Percentiles rank a stretch among this genome's conserved stretches.
Evolutionary conservation across 2,113 vertebrate genomes (phyloP).

Genomic region (Gymnorhina tibicen): DNA sequence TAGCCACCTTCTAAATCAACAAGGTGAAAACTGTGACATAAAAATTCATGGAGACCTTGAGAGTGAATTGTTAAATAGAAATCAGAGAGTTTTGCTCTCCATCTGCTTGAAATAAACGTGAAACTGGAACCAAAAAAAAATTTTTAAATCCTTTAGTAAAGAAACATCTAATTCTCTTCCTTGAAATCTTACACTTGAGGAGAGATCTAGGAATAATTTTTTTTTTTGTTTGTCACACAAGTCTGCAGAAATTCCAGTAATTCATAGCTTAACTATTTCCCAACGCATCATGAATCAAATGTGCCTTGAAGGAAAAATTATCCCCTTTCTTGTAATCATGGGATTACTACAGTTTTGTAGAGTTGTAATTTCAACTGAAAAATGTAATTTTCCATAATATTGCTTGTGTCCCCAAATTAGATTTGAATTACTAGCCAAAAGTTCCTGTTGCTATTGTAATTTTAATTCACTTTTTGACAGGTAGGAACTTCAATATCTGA

Average conservation of each 20-base stretch:
- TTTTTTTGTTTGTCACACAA: not conserved
- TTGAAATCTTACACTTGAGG: not conserved
- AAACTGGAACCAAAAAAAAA: not conserved
- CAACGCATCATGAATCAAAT: not conserved
- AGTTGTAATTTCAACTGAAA: conserved; percentile 23
- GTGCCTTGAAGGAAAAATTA: not conserved
- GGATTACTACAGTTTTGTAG: not conserved
- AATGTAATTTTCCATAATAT: not conserved
- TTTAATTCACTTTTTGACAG: conserved; percentile 4
- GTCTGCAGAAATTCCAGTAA: not conserved
- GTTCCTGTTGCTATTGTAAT: not conserved
- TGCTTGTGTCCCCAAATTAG: not conserved
- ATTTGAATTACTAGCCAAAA: conserved; percentile 6
- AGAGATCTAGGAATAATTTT: not conserved
- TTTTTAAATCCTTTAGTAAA: not conserved
- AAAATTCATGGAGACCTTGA: not conserved
- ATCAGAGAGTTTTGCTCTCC: not conserved
- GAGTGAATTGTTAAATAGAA: not conserved
- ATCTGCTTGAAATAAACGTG: not conserved
- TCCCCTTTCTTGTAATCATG: not conserved
- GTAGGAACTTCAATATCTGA: not conserved
- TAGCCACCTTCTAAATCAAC: not conserved
- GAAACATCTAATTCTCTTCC: not conserved
- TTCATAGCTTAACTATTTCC: conserved; percentile 1
- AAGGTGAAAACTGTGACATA: not conserved